Conservation (phyloP, 1,140 invertebrate species). For the Nephila pilipes region DNA sequence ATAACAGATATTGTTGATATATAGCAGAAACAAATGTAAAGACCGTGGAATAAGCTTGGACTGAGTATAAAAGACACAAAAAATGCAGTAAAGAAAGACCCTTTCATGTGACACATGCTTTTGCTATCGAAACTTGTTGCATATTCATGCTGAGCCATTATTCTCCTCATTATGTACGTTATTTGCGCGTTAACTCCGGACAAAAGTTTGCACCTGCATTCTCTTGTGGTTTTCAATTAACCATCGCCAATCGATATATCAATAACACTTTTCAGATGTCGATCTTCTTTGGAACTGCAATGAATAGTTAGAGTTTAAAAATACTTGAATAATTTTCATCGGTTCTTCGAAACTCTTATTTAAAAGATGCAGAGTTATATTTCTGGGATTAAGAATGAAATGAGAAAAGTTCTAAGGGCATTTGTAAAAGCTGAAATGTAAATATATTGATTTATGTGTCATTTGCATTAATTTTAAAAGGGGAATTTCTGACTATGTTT, state of each 20-base stretch:
- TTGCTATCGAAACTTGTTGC: neutral
- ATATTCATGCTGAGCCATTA: constrained; percentile 35
- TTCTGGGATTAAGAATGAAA: neutral
- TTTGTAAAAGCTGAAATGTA: no score
- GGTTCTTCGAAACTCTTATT: neutral
- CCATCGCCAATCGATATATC: neutral
- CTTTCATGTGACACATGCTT: neutral
- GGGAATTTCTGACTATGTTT: no score
- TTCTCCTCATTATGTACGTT: constrained; percentile 50
- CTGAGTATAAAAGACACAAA: neutral
- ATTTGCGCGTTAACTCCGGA: constrained; percentile 44
- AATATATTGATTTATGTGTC: no score
- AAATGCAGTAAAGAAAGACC: constrained; percentile 37
- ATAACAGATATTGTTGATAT: neutral
- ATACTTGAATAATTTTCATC: neutral
- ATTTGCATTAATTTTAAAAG: no score
- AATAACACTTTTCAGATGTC: constrained; percentile 51
- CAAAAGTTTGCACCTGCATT: neutral
- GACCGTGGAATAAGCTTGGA: constrained; percentile 2
- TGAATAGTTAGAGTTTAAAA: constrained; percentile 3
- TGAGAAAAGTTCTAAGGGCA: neutral
- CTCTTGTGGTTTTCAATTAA: constrained; percentile 1
- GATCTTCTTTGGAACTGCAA: constrained; percentile 9
- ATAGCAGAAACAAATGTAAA: neutral
- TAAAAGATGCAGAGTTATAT: no score